These are phyloP conservation scores for Coleophora deauratella DNA, from an alignment of 2,888 invertebrate genomes.

Conservation along the genomic window DNA sequence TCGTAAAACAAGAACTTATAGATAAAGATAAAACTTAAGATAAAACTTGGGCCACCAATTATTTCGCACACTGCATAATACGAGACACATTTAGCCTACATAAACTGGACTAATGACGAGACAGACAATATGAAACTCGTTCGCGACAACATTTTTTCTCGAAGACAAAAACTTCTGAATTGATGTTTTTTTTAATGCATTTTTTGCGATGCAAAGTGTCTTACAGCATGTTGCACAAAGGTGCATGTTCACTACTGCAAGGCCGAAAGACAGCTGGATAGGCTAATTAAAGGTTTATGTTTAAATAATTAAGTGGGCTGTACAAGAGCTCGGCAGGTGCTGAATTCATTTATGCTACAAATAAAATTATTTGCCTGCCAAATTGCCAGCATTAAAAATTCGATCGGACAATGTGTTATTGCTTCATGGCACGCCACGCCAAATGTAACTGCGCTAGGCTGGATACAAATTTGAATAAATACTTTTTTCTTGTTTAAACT, in stretches of 20 bases:
- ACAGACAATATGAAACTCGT: conserved; percentile 22
- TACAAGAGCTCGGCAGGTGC: conserved; percentile 42
- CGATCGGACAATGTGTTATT: conserved; percentile 28
- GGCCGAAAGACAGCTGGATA: conserved; percentile 56
- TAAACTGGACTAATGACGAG: conserved; percentile 38
- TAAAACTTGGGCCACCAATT: background rate
- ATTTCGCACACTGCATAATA: background rate
- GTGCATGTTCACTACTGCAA: conserved; percentile 65
- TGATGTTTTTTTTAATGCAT: conserved; percentile 44
- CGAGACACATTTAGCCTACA: conserved; percentile 21
- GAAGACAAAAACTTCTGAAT: conserved; percentile 33
- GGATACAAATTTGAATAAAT: conserved; percentile 13
- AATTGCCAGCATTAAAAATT: conserved; percentile 54
- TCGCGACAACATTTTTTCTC: conserved; percentile 27
- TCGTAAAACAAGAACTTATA: too few relatives aligned
- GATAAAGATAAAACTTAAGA: background rate
- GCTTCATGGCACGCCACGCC: conserved; percentile 24
- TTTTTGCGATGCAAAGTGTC: conserved; percentile 60
- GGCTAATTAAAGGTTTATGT: conserved; percentile 71
- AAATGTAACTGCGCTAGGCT: conserved; percentile 20
- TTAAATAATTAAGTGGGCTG: conserved; percentile 67
- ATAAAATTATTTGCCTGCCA: conserved; percentile 65
- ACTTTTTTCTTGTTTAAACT: background rate
- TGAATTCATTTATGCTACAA: conserved; percentile 42
- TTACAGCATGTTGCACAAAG: conserved; percentile 55